phyloP scores from a whole-genome alignment of 2,113 vertebrate genomes.

The Alethe castanea region DNA sequence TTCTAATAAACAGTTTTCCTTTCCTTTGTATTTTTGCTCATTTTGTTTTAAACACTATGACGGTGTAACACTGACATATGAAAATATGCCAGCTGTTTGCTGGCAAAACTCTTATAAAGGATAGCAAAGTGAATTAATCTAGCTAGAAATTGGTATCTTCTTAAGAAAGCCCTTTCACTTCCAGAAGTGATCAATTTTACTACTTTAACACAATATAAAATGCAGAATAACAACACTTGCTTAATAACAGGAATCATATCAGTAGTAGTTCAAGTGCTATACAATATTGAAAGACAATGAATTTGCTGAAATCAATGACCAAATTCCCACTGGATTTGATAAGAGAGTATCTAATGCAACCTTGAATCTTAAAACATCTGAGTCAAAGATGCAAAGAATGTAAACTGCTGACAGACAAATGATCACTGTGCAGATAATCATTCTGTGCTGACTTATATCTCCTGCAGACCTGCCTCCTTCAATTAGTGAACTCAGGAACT shows the following conservation, averaged over 20 bases:
- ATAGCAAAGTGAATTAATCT: neutral
- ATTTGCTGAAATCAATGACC: neutral
- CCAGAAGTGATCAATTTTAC: neutral
- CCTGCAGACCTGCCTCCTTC: neutral
- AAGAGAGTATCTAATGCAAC: neutral
- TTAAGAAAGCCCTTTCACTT: neutral
- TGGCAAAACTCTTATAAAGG: neutral
- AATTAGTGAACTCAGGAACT: neutral
- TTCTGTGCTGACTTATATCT: neutral
- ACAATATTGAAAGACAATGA: neutral
- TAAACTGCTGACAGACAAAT: neutral
- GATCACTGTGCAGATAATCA: neutral
- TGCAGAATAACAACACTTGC: neutral
- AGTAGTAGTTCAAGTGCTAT: neutral
- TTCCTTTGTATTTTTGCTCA: neutral
- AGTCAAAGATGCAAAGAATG: neutral
- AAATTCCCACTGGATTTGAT: neutral
- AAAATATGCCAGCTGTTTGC: neutral
- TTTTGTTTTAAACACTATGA: neutral
- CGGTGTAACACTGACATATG: neutral
- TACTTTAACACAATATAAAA: neutral
- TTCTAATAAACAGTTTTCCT: neutral
- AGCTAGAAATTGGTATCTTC: neutral
- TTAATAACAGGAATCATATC: neutral
- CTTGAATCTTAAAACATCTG: neutral